These are phyloP conservation scores for Marmota flaviventris DNA, from an alignment of 2,113 vertebrate species.

Conservation along the genomic window DNA sequence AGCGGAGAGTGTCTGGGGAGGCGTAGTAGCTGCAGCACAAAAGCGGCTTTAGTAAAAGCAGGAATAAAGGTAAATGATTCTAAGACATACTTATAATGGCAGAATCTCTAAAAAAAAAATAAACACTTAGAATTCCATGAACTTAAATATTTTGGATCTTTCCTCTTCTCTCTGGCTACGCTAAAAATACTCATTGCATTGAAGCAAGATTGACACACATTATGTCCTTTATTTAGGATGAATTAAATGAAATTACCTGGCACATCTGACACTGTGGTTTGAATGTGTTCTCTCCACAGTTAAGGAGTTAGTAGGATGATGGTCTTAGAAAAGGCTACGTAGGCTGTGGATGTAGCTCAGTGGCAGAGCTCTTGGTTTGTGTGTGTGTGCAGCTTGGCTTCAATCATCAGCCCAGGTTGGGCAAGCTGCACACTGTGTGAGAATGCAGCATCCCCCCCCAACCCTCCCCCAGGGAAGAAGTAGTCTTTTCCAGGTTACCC, in stretches of 20 bases:
- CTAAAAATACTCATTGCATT: no score
- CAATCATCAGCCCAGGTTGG: no score
- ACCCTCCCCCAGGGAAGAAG: background rate
- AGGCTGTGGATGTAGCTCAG: no score
- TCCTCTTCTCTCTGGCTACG: no score
- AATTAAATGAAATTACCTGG: background rate
- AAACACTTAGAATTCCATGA: background rate
- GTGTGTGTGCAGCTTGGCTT: no score
- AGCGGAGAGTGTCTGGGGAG: no score
- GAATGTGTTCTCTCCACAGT: background rate
- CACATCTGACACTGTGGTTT: background rate
- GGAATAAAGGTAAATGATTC: background rate
- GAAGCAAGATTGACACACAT: no score
- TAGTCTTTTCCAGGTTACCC: no score
- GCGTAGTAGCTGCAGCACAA: no score
- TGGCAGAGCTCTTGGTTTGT: no score
- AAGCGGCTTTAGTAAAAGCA: background rate
- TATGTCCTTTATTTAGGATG: no score
- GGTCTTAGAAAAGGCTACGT: background rate
- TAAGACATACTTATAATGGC: background rate
- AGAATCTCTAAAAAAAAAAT: background rate
- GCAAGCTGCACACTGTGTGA: background rate
- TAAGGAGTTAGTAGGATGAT: background rate
- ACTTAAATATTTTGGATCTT: no score
- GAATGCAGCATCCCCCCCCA: background rate